Percentiles rank a stretch among this genome's conserved stretches.
phyloP scores from a whole-genome alignment of 1,140 invertebrate species.

The Homalodisca vitripennis region DNA sequence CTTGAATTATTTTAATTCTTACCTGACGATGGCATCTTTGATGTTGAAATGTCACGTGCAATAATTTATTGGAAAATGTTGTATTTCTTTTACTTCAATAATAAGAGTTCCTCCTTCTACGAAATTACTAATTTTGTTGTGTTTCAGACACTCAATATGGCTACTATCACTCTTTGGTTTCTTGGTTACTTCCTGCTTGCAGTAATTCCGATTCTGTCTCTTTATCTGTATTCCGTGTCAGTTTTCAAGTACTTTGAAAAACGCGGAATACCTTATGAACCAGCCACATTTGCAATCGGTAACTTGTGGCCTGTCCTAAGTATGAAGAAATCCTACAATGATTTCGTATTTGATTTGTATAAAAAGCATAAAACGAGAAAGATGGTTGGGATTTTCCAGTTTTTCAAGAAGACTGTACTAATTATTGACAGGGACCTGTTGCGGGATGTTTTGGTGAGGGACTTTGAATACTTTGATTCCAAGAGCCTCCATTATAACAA shows the following conservation, averaged over 20 bases:
- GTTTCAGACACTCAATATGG: no score
- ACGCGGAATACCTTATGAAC: slow-evolving; percentile 19
- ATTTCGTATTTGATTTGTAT: slow-evolving; percentile 9
- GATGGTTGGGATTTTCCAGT: slow-evolving; percentile 12
- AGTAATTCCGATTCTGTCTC: no score
- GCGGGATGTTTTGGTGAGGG: slow-evolving; percentile 53
- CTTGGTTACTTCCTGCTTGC: no score
- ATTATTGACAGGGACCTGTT: slow-evolving; percentile 47
- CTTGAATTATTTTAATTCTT: no score
- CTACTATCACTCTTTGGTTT: no score
- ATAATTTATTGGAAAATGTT: no score
- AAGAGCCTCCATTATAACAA: slow-evolving; percentile 50
- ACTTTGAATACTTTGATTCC: slow-evolving; percentile 56
- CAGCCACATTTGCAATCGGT: slow-evolving; percentile 36
- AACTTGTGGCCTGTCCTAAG: slow-evolving; percentile 4
- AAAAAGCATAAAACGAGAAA: background rate
- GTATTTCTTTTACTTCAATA: no score
- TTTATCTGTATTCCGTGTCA: no score
- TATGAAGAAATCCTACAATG: background rate
- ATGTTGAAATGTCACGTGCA: no score
- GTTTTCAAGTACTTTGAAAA: slow-evolving; percentile 35
- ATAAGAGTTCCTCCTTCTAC: no score
- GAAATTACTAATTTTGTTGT: no score
- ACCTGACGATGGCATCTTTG: no score
- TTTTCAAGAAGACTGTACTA: slow-evolving; percentile 1